phyloP scores from a whole-genome alignment of 2,113 vertebrate genomes.

The Thinocorus orbignyianus region DNA sequence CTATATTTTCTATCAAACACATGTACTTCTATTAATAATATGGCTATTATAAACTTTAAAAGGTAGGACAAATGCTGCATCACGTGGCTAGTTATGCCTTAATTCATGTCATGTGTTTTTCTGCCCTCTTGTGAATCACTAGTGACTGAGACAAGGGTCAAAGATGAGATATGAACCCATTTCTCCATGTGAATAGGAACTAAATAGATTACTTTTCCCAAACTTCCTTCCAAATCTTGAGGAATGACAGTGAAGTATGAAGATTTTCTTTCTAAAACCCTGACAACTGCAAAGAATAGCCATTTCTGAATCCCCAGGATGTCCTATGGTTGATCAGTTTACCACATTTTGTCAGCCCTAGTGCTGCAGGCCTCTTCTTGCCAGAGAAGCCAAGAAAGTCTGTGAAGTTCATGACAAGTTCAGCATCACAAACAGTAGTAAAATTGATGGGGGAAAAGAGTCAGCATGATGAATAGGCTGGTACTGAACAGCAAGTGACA shows the following conservation, averaged over 20 bases:
- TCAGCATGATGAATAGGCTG: slow-evolving; percentile 68
- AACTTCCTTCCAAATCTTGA: background rate
- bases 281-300: background rate
- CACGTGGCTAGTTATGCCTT: background rate
- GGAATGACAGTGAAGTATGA: background rate
- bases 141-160: background rate
- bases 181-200: background rate
- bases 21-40: background rate
- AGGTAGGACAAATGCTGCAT: background rate
- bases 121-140: background rate
- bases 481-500: slow-evolving; percentile 58
- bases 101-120: background rate
- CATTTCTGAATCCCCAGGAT: background rate
- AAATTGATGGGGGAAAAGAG: slow-evolving; percentile 58
- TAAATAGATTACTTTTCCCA: background rate
- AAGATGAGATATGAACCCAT: background rate
- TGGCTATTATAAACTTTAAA: background rate
- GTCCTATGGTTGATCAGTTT: background rate
- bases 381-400: slow-evolving; percentile 39
- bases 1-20: background rate
- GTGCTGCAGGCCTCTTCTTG: background rate
- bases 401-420: slow-evolving; percentile 37
- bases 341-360: background rate
- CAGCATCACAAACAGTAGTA: slow-evolving; percentile 45
- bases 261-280: background rate